Evolutionary conservation across 2,888 invertebrate species (phyloP).

Genomic region (Diloba caeruleocephala): DNA sequence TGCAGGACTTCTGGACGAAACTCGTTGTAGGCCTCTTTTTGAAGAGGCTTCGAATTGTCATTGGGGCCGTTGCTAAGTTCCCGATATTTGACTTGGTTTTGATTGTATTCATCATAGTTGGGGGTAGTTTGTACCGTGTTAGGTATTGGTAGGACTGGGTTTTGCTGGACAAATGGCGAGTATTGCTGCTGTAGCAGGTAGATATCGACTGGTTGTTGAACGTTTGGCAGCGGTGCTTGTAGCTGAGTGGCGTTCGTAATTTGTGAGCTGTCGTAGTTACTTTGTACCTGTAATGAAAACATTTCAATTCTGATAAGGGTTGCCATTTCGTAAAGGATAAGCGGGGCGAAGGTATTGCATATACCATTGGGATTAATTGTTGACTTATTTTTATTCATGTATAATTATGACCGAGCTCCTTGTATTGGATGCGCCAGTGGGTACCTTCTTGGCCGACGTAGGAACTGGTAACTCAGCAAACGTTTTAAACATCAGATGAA

Average conservation of each 20-base stretch:
- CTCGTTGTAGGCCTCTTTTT: slow-evolving; percentile 64
- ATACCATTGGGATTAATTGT: no score
- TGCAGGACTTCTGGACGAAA: slow-evolving; percentile 68
- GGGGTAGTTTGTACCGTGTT: slow-evolving; percentile 54
- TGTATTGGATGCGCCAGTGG: no score
- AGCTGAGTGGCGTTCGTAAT: slow-evolving; percentile 34
- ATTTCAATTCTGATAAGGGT: not conserved
- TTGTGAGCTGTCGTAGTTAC: slow-evolving; percentile 12
- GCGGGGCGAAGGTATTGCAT: no score
- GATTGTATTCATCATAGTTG: slow-evolving; percentile 42
- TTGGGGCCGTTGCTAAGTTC: slow-evolving; percentile 11
- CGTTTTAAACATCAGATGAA: no score
- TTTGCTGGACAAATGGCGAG: slow-evolving; percentile 43
- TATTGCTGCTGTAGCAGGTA: slow-evolving; percentile 74
- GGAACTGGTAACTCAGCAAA: no score
- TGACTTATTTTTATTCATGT: no score
- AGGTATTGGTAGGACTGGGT: slow-evolving; percentile 47
- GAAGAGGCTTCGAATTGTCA: slow-evolving; percentile 61
- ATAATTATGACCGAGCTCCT: no score
- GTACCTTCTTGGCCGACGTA: no score
- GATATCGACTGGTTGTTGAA: slow-evolving; percentile 65
- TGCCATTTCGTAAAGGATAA: no score
- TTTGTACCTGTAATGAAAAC: slow-evolving; percentile 34
- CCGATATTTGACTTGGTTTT: slow-evolving; percentile 41
- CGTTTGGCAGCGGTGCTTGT: slow-evolving; percentile 30